Evolutionary conservation across 1,140 invertebrate genomes (phyloP), one percentile per base, ranked within the genome.

Genomic region (Drosophila jambulina): DNA sequence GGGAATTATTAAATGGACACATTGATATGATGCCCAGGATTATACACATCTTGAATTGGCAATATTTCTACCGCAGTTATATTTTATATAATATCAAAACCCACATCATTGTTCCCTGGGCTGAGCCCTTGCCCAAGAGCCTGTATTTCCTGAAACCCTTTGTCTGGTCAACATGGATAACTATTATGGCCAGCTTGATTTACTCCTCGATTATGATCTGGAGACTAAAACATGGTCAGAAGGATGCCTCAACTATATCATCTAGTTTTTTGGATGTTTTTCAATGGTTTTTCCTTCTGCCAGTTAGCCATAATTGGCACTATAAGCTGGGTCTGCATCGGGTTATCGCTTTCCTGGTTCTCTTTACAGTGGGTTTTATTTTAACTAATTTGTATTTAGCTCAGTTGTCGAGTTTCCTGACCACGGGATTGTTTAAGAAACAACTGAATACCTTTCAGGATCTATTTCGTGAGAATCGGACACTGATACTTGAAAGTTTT

Each of bases 141-240:
- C 23, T 63, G 1, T 78, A 78, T 19, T 71, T 78, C 17, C 7
- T 78, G 17, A 25, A 49, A 25, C 67, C 76, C 3, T 78, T 78
- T 23, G 13, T n/a, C 8, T 25, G 3, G 0, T 13, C 38, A 17
- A 38, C 63, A 25, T 78, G 76, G 76, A 4, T 58, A 7, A 15
- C 51, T 7, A 19, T 78, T 8, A 36, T 59, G 3, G 38, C 13
- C 8, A 54, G 63, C 23, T 38, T 46, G 36, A 19, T 15, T 7
- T 78, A 69, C 8, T 40, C 64, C 12, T 38, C 57, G 1, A 34
- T 78, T n/a, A 13, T 49, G 8, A 49, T 62, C 12, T 72, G 70
- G 36, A 51, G 67, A 12, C 49, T 74, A 4, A 23, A 36, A 7
- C 8, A 27, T 23, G 13, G 9, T 4, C 43, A 72, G 6, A 0